A percentile compares a stretch with the other conserved stretches of the same genome.
phyloP scores from a whole-genome alignment of 2,113 vertebrate species.

The Poecilia latipinna region DNA sequence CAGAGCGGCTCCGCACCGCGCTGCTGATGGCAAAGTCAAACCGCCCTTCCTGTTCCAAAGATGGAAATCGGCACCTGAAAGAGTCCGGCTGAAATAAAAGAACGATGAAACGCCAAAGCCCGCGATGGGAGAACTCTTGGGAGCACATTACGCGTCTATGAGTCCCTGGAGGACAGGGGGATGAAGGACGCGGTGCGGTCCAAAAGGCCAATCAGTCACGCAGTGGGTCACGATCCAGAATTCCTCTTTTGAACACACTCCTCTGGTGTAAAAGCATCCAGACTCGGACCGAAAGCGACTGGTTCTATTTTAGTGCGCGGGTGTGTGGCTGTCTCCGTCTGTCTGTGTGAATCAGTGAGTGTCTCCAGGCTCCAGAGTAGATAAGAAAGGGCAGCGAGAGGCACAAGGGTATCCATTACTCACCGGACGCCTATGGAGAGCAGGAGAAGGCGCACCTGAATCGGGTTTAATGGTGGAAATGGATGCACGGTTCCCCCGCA shows the following conservation, averaged over 20 bases:
- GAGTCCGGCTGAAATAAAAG: slow-evolving; percentile 23
- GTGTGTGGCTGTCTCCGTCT: slow-evolving; percentile 30
- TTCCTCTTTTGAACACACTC: slow-evolving; percentile 49
- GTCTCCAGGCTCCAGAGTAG: slow-evolving; percentile 50
- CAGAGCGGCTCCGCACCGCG: slow-evolving; percentile 31
- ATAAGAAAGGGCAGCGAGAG: slow-evolving; percentile 68
- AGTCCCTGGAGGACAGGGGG: slow-evolving; percentile 21
- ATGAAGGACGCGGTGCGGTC: slow-evolving; percentile 40
- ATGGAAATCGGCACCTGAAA: slow-evolving; percentile 1
- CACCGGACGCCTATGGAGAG: slow-evolving; percentile 68
- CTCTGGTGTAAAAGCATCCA: slow-evolving; percentile 47
- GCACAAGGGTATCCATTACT: slow-evolving; percentile 68
- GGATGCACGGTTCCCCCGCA: slow-evolving; percentile 67
- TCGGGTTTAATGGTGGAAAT: slow-evolving; percentile 78
- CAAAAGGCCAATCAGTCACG: slow-evolving; percentile 47
- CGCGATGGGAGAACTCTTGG: slow-evolving; percentile 38
- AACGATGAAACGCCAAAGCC: slow-evolving; percentile 18
- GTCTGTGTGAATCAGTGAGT: slow-evolving; percentile 40
- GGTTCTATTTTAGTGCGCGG: slow-evolving; percentile 41
- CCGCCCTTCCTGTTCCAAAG: background rate
- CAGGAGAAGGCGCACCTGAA: slow-evolving; percentile 71
- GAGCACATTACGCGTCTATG: slow-evolving; percentile 28
- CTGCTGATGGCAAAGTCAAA: slow-evolving; percentile 16
- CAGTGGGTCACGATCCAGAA: slow-evolving; percentile 51
- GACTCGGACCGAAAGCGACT: slow-evolving; percentile 38